Conservation (phyloP, 2,888 invertebrate species). For the Andrena marginata region DNA sequence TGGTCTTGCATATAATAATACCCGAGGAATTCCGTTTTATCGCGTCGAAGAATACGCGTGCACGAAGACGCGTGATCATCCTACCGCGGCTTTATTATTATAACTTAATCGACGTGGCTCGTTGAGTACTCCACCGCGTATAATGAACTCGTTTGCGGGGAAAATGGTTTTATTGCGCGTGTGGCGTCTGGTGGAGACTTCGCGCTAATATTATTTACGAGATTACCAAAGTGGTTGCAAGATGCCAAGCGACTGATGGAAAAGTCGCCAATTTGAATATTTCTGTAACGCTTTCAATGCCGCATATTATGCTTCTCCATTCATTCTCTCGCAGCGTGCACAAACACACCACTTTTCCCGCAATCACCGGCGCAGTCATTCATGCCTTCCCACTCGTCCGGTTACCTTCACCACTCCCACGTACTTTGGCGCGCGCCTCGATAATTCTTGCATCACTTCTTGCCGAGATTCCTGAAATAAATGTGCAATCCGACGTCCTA, state of each 20-base stretch:
- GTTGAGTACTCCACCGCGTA: not conserved
- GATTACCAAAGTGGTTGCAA: not conserved
- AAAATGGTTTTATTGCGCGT: not conserved
- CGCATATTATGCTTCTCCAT: not conserved
- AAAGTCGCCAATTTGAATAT: not conserved
- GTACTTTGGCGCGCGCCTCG: not conserved
- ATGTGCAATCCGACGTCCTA: too few species aligned
- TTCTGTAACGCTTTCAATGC: not conserved
- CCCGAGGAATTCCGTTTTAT: slow-evolving; percentile 27
- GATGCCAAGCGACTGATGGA: not conserved
- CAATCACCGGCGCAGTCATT: not conserved
- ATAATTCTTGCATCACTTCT: not conserved
- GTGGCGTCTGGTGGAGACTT: not conserved
- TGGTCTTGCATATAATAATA: slow-evolving; percentile 12
- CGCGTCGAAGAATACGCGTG: not conserved
- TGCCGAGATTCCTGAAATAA: not conserved
- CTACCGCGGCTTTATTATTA: slow-evolving; percentile 29
- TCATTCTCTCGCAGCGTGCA: not conserved
- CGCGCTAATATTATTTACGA: not conserved
- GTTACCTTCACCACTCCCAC: not conserved
- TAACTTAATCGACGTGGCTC: slow-evolving; percentile 32
- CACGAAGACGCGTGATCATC: not conserved
- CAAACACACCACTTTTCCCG: not conserved
- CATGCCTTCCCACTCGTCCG: slow-evolving; percentile 4
- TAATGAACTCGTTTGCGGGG: not conserved